phyloP scores from a whole-genome alignment of 2,888 invertebrate genomes.

The Agrochola lota region DNA sequence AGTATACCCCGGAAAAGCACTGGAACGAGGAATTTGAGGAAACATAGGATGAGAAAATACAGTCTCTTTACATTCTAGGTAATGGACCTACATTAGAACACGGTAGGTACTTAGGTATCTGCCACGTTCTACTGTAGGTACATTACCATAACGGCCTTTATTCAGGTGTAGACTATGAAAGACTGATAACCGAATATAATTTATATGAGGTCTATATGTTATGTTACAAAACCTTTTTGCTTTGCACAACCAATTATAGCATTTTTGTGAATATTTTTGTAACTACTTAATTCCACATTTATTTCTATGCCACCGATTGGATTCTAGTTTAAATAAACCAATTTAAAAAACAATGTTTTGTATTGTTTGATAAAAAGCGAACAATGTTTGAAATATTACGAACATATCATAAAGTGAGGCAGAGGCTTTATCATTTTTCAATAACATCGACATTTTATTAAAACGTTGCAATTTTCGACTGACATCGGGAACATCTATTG shows the following conservation, averaged over 20 bases:
- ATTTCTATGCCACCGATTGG: slow-evolving; percentile 6
- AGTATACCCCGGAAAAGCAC: background rate
- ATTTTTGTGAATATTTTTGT: background rate
- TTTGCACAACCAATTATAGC: background rate
- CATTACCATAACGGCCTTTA: background rate
- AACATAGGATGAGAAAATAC: background rate
- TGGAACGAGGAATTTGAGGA: background rate
- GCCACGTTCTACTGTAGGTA: background rate
- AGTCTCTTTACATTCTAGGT: background rate
- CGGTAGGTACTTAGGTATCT: background rate
- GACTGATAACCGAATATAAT: background rate
- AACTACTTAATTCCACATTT: too few species aligned
- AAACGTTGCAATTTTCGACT: slow-evolving; percentile 21
- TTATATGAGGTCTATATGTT: background rate
- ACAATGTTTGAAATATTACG: background rate
- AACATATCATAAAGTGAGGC: background rate
- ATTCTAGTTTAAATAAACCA: slow-evolving; percentile 5
- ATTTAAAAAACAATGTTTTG: slow-evolving; percentile 8
- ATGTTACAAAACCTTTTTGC: background rate
- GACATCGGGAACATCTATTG: slow-evolving; percentile 39
- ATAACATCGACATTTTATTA: slow-evolving; percentile 19
- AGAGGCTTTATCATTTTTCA: slow-evolving; percentile 18
- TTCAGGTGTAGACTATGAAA: background rate
- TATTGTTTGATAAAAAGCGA: background rate
- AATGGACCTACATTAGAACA: background rate